phyloP scores from a whole-genome alignment of 1,140 invertebrate species.

The Leucophenga varia region DNA sequence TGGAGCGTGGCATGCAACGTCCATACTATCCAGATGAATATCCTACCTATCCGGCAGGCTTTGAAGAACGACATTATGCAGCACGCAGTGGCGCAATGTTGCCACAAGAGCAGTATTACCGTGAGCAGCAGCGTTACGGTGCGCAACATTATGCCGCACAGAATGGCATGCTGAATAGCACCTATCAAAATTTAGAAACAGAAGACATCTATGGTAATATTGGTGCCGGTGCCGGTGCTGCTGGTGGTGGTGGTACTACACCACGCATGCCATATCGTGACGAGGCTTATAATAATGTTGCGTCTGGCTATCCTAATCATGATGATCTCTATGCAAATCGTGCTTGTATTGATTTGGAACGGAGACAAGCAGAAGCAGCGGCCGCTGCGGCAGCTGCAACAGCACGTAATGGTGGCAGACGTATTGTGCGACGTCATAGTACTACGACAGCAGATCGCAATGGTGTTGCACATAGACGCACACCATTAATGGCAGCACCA shows the following conservation, averaged over 20 bases:
- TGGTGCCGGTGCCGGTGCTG: constrained; percentile 6
- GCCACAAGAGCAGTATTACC: constrained; percentile 33
- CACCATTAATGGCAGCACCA: constrained; percentile 12
- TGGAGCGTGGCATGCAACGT: constrained; percentile 43
- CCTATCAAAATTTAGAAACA: constrained; percentile 50
- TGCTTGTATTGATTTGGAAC: constrained; percentile 51
- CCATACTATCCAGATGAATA: constrained; percentile 52
- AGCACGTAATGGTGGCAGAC: constrained; percentile 22
- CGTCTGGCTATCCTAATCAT: constrained; percentile 33
- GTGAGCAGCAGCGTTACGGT: constrained; percentile 23
- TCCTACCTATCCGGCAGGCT: constrained; percentile 45
- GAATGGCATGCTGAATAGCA: constrained; percentile 44
- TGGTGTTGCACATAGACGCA: constrained; percentile 11
- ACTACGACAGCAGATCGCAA: constrained; percentile 50
- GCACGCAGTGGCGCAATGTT: constrained; percentile 10
- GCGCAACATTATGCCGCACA: constrained; percentile 18
- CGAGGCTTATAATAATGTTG: constrained; percentile 22
- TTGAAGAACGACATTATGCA: constrained; percentile 24
- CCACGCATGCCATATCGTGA: constrained; percentile 19
- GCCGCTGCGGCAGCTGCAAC: constrained; percentile 5
- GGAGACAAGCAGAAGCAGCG: constrained; percentile 43
- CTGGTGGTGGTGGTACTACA: constrained; percentile 23
- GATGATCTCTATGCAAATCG: constrained; percentile 55
- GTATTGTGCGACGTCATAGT: constrained; percentile 49
- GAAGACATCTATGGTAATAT: constrained; percentile 54